Base-by-base conservation (phyloP, 2,888 invertebrate genomes). In the Ichneumon xanthorius region DNA sequence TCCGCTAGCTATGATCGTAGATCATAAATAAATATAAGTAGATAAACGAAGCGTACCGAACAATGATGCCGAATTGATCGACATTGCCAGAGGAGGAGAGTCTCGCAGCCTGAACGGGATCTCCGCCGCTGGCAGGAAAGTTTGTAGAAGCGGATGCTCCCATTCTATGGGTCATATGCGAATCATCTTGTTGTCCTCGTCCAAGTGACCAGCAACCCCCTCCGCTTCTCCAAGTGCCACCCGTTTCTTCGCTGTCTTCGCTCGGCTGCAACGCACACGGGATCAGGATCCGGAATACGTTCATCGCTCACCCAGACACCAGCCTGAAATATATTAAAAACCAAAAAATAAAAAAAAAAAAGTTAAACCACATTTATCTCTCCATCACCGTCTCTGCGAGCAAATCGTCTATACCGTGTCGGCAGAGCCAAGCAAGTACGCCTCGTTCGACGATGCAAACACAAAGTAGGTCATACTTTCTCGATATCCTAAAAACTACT, bases 241-340 rank as follows among this genome's bases (percentile, higher is more conserved):
- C 90, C 82, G 90, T 88, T 86, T 87, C 89, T 88, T 89, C 92
- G 90, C 91, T 93, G 88, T 92, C 91, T 84, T 92, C 92, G 91
- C 94, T 94, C 94, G 95, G 95, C 94, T 95, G 95, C 94, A 95
- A 94, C 92, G 95, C 95, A 95, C 95, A 95, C 92, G 95, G 95
- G 90, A 95, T 95, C 89, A 95, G 92, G 90, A 95, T 95, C 93
- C 95, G 94, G 92, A 95, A 95, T 93, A 95, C 94, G 94, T 95
- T 95, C 95, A 95, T 95, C 93, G 94, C 95, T 95, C 93, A 94
- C 95, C 95, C 95, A 95, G 95, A 95, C 95, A 94, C 94, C 94
- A 93, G 95, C 95, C 95, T 95, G 91, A 82, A 91, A 91, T 73
- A 37, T 75, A 76, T 30, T 9, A 22, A 14, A 11, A 58, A 26